These are phyloP conservation scores for Polypedilum pembai DNA, from an alignment of 1,140 invertebrate genomes.

Conservation along the genomic window DNA sequence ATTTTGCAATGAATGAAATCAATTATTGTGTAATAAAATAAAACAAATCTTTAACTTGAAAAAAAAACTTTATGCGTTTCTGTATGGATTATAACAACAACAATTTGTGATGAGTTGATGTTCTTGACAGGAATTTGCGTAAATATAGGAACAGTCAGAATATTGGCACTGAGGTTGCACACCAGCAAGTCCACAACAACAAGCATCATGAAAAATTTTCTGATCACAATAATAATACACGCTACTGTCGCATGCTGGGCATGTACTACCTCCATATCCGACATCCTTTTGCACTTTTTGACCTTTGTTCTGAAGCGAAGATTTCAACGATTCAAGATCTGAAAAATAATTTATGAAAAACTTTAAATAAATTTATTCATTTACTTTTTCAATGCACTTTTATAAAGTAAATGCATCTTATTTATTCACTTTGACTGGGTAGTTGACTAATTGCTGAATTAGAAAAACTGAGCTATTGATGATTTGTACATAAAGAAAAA, in stretches of 20 bases:
- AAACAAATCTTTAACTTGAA: not conserved
- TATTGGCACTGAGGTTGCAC: slow-evolving; percentile 54
- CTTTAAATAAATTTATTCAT: too few species aligned
- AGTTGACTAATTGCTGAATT: too few species aligned
- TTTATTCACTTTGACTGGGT: too few species aligned
- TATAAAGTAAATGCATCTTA: too few species aligned
- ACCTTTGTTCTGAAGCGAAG: not conserved
- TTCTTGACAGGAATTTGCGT: slow-evolving; percentile 64
- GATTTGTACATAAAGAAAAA: too few species aligned
- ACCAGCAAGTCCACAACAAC: slow-evolving; percentile 46
- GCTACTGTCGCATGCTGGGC: slow-evolving; percentile 64
- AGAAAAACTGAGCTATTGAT: too few species aligned
- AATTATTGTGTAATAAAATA: too few species aligned
- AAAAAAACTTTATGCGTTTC: slow-evolving; percentile 2
- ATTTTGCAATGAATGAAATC: too few species aligned
- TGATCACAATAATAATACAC: slow-evolving; percentile 66
- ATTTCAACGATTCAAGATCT: not conserved
- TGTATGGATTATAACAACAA: slow-evolving; percentile 55
- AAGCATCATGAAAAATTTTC: slow-evolving; percentile 64
- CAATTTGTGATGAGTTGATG: slow-evolving; percentile 61
- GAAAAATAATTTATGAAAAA: not conserved
- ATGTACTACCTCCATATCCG: slow-evolving; percentile 38
- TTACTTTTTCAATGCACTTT: too few species aligned
- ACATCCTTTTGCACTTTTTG: not conserved
- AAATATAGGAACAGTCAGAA: slow-evolving; percentile 60